Evolutionary conservation across 2,888 invertebrate species (phyloP).

Genomic region (Labia minor): DNA sequence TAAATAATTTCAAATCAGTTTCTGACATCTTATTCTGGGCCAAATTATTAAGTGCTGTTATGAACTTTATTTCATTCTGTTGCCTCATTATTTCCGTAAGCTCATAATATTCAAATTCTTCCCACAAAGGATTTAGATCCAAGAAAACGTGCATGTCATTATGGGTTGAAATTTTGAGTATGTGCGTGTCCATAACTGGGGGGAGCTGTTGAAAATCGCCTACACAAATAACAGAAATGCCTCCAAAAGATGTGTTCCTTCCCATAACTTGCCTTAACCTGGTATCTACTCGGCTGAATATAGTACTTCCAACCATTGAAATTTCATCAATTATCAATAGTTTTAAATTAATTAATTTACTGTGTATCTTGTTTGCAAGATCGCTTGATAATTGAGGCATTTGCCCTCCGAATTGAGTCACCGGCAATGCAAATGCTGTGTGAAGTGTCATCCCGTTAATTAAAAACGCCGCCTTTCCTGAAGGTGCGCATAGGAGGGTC

Average conservation of each 20-base stretch:
- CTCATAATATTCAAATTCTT: constrained; percentile 28
- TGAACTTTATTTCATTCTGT: constrained; percentile 29
- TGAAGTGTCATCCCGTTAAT: constrained; percentile 28
- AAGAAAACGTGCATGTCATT: neutral
- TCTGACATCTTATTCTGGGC: constrained; percentile 19
- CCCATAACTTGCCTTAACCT: constrained; percentile 23
- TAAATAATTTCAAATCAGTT: neutral
- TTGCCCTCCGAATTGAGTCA: constrained; percentile 20
- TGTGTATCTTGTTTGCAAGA: constrained; percentile 21
- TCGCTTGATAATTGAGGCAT: constrained; percentile 21
- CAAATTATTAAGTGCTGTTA: constrained; percentile 28
- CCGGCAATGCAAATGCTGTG: constrained; percentile 27
- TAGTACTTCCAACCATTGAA: constrained; percentile 23
- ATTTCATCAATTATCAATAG: constrained; percentile 27
- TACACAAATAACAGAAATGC: neutral
- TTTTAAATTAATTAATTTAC: constrained; percentile 24
- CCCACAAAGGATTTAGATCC: constrained; percentile 24
- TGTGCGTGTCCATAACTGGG: neutral
- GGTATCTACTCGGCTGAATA: constrained; percentile 18
- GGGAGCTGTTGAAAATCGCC: neutral
- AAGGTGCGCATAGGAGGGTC: constrained; percentile 26
- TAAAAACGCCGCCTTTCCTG: no score
- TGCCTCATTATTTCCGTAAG: constrained; percentile 32
- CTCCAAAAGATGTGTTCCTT: constrained; percentile 20
- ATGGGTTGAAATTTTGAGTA: neutral